phyloP scores from a whole-genome alignment of 2,797 vertebrate species.

The Anisognathus igniventris region DNA sequence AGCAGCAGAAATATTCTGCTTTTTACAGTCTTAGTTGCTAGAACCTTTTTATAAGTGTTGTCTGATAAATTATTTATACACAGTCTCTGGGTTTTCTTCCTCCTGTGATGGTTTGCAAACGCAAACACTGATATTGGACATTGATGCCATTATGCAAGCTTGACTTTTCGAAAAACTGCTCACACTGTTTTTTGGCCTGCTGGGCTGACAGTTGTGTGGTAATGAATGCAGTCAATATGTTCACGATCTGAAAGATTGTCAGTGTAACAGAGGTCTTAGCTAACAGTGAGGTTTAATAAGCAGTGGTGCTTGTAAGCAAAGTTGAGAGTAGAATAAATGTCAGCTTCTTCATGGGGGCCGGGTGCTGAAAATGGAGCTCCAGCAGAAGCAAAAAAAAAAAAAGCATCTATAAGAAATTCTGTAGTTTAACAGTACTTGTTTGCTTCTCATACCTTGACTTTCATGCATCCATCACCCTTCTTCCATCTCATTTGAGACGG shows the following conservation, averaged over 20 bases:
- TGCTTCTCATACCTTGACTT: not conserved
- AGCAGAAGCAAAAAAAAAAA: not conserved
- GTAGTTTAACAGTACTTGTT: not conserved
- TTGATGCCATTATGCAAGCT: conserved; percentile 8
- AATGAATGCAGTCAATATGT: conserved; percentile 16
- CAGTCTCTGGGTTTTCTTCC: not conserved
- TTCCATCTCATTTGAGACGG: not conserved
- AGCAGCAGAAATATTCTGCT: not conserved
- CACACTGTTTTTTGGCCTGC: not conserved
- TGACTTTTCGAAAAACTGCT: conserved; percentile 4
- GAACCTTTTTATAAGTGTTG: not conserved
- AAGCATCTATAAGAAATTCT: not conserved
- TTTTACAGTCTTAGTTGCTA: not conserved
- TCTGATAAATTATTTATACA: conserved; percentile 31
- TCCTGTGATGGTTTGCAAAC: not conserved
- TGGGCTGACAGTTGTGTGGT: not conserved
- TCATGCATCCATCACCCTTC: not conserved
- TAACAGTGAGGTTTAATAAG: conserved; percentile 18
- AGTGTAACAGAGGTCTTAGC: not conserved
- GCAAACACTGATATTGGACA: not conserved
- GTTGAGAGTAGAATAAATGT: not conserved
- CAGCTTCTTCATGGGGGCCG: not conserved
- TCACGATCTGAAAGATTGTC: not conserved
- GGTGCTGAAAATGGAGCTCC: not conserved
- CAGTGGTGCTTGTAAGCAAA: not conserved